Base-by-base conservation (phyloP, 2,113 vertebrate species). In the Gymnarchus niloticus region DNA sequence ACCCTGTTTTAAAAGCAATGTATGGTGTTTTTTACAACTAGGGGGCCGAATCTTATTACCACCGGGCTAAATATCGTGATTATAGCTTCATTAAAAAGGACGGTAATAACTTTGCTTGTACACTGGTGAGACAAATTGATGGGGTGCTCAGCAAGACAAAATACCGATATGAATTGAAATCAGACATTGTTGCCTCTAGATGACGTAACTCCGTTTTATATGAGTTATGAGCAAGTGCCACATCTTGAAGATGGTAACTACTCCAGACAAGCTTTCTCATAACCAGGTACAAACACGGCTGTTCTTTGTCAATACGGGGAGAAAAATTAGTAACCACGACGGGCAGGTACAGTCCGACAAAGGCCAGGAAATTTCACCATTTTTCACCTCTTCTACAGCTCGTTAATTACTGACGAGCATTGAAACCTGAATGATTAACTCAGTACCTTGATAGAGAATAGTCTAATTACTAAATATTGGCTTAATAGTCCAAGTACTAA, bases 401-500 rank as follows among this genome's bases (percentile, higher is more conserved):
- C 78, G 37, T 69, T 80, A 83, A 48, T 49, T 57, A 21, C 59
- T 56, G 51, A 69, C 61, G 48, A 65, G 56, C 23, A 54, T 19
- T 51, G 57, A 86, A 65, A 23, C n/a, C 57, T 83, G 12, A 80
- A 33, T 6, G 76, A 41, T 41, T 51, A 51, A 21, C n/a, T 48
- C 76, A 46, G 76, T 57, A 54, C 12, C 85, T 49, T 56, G 48
- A 28, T 25, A 41, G 48, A 56, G 49, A 28, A 52, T 59, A 25
- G 4, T 41, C 52, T 51, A 85, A 83, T 49, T 12, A 17, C 10
- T 2, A 54, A 56, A 8, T 48, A 37, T 76, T n/a, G 84, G 21
- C 48, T 52, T 85, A 85, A 85, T n/a, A 37, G 61, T 54, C 84
- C 41, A n/a, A 69, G 12, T 69, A 69, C 61, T 69, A 69, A 41